Evolutionary conservation across 37 sponge, comb jelly and placozoan species (phyloP), one percentile per base, ranked within the genome.

Genomic region (Ianthella basta): DNA sequence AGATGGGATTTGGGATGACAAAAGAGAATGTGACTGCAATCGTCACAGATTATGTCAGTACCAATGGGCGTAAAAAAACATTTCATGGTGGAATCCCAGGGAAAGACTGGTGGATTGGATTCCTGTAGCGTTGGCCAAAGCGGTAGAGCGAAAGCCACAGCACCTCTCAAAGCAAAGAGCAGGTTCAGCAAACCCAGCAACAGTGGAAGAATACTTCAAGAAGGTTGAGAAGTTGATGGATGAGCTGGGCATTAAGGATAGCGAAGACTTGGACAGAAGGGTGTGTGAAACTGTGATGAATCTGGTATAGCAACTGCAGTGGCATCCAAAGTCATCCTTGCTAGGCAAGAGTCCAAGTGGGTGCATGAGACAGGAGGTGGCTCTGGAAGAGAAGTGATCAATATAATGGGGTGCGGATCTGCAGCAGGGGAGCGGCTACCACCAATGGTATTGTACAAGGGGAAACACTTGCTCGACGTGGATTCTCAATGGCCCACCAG

Each of bases 41-140:
- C 23, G 68, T 66, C 13, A 23, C 68, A 16, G 68, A 66, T 66
- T 16, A 66, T n/a, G 29, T 66, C 68, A 66, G 27, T 27, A 66
- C 15, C 15, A 66, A 24, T 19, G 68, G 68, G 23, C 68, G 27
- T 66, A 27, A 66, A 24, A 66, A 66, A 19, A 19, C 29, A 16
- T 66, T 66, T 66, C 68, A 66, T 66, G 68, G 68, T 24, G 29
- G 68, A 25, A 27, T 66, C 23, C 16, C 16, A 56, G 15, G 15
- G 16, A 56, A 15, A 56, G 18, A 19, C 15, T 56, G 59, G 18
- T 18, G 59, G 16, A 56, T 56, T 56, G 59, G 16, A 56, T 88
- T 88, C 37, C n/a, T 84, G 73, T 81, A 80, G 60, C 24, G 85
- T 6, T 89, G 89, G 85, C 68, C 68, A 24, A 66, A 66, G 25